Evolutionary conservation across 2,113 vertebrate species (phyloP).

Genomic region (Passer domesticus): DNA sequence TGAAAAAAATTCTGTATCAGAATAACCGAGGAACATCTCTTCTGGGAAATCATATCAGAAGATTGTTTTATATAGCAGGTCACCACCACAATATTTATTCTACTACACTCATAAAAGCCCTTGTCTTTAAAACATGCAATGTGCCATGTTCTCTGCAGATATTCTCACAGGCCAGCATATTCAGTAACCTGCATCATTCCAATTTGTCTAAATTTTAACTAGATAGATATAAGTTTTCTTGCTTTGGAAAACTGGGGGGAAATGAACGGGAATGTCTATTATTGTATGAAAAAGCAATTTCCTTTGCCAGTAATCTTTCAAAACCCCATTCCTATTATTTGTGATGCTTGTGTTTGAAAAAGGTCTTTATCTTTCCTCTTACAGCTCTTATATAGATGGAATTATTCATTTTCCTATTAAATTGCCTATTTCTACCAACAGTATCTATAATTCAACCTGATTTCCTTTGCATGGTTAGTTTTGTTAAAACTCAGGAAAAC

Average conservation of each 20-base stretch:
- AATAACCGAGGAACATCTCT: background rate
- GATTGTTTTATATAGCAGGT: background rate
- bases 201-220: background rate
- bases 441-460: background rate
- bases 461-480: background rate
- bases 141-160: background rate
- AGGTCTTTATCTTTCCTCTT: background rate
- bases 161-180: background rate
- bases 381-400: background rate
- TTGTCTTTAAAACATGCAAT: background rate
- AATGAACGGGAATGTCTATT: background rate
- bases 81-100: background rate
- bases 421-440: background rate
- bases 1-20: background rate
- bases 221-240: background rate
- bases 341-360: background rate
- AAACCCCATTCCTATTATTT: background rate
- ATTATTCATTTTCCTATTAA: conserved; percentile 36
- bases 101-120: background rate
- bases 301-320: background rate
- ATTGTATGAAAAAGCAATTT: conserved; percentile 19
- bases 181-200: background rate
- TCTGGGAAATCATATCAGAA: background rate
- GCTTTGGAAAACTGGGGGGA: background rate
- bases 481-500: background rate